Conservation (phyloP, 2,113 vertebrate species). For the Platycercus adscitus region DNA sequence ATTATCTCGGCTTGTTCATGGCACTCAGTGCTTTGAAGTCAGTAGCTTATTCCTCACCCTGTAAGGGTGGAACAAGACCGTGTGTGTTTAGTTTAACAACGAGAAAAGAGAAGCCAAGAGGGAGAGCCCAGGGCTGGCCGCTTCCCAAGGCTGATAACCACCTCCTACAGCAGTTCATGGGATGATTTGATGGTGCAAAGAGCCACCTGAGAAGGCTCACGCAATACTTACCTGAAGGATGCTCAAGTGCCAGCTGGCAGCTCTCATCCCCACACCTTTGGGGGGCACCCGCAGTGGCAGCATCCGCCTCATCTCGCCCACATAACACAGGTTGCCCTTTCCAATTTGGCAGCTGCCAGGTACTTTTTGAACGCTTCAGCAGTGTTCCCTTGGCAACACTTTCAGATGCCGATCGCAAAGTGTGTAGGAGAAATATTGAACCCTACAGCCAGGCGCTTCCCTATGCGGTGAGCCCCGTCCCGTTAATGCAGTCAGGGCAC, state of each 20-base stretch:
- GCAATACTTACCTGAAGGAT: not conserved
- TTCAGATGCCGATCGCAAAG: not conserved
- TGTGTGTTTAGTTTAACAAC: not conserved
- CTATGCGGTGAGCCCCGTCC: not conserved
- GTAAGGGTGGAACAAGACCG: fast-evolving
- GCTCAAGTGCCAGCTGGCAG: not conserved
- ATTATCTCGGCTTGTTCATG: not conserved
- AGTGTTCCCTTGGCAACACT: constrained; percentile 19
- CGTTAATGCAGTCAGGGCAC: fast-evolving
- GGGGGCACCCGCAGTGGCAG: fast-evolving
- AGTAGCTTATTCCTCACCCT: fast-evolving
- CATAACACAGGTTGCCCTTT: not conserved
- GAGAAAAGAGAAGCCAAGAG: not conserved
- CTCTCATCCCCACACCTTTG: fast-evolving
- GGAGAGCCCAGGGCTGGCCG: fast-evolving
- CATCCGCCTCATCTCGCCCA: not conserved
- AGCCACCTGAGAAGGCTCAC: not conserved
- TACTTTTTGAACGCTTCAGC: not conserved
- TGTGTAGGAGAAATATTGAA: not conserved
- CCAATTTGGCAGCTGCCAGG: not conserved
- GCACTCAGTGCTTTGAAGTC: not conserved
- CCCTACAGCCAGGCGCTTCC: not conserved
- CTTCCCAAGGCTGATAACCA: not conserved
- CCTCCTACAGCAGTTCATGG: not conserved
- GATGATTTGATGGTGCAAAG: not conserved